These are phyloP conservation scores for Amphipyra tragopoginis DNA, from an alignment of 2,888 invertebrate species.

Conservation along the genomic window DNA sequence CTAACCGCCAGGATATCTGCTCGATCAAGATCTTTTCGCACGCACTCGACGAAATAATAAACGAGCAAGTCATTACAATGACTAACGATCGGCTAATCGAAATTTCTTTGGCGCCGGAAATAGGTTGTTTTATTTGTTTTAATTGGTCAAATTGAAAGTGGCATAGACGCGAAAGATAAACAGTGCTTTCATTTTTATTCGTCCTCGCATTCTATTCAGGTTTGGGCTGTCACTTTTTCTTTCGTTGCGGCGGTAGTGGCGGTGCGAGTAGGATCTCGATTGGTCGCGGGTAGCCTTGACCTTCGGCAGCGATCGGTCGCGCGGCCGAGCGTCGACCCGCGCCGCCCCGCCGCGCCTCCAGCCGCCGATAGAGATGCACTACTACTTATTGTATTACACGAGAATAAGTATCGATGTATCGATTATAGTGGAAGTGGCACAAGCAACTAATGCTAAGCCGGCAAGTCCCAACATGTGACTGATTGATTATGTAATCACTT, in stretches of 20 bases:
- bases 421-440: constrained; percentile 32
- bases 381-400: constrained; percentile 46
- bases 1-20: constrained; percentile 73
- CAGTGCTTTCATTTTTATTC: constrained; percentile 88
- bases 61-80: constrained; percentile 71
- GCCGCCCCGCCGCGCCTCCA: constrained; percentile 67
- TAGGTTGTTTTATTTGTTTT: constrained; percentile 33
- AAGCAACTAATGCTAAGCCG: constrained; percentile 1
- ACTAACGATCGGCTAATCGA: constrained; percentile 61
- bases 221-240: constrained; percentile 89
- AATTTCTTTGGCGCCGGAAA: constrained; percentile 19
- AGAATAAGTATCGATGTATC: constrained; percentile 52
- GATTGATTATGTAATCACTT: constrained; percentile 26
- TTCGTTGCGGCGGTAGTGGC: constrained; percentile 78
- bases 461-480: background rate
- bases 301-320: constrained; percentile 86
- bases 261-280: constrained; percentile 75
- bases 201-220: constrained; percentile 88
- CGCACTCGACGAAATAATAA: constrained; percentile 63
- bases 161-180: constrained; percentile 67
- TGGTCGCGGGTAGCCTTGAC: constrained; percentile 84
- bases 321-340: constrained; percentile 85
- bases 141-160: constrained; percentile 49
- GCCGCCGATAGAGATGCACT: constrained; percentile 64
- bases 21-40: constrained; percentile 73